phyloP scores from a whole-genome alignment of 2,113 vertebrate species.

The Sceloporus tristichus region DNA sequence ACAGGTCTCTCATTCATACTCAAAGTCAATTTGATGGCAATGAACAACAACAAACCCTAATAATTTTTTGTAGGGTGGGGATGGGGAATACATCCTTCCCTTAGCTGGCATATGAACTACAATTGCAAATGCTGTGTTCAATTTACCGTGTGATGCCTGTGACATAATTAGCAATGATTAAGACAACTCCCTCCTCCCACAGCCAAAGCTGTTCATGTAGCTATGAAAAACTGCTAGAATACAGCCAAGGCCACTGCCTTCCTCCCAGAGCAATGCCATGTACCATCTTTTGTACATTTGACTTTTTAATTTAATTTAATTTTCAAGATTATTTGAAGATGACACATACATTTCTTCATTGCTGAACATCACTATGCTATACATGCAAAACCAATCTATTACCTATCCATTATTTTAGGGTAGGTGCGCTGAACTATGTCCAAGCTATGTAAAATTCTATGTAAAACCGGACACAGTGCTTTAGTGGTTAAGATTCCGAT shows the following conservation, averaged over 20 bases:
- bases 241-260: background rate
- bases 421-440: background rate
- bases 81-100: background rate
- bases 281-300: background rate
- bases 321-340: background rate
- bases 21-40: too few species aligned
- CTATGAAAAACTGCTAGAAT: background rate
- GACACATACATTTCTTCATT: background rate
- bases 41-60: background rate
- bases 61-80: background rate
- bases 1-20: too few species aligned
- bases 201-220: background rate
- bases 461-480: too few species aligned
- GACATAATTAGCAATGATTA: background rate
- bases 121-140: background rate
- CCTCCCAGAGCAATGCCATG: background rate
- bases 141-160: background rate
- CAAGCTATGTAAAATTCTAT: background rate
- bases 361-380: background rate
- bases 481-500: too few species aligned
- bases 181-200: background rate
- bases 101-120: background rate
- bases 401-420: background rate
- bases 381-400: background rate
- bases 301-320: background rate